Evolutionary conservation across 2,888 invertebrate genomes (phyloP), one percentile per base, ranked within the genome.

Genomic region (Phyllotreta striolata): DNA sequence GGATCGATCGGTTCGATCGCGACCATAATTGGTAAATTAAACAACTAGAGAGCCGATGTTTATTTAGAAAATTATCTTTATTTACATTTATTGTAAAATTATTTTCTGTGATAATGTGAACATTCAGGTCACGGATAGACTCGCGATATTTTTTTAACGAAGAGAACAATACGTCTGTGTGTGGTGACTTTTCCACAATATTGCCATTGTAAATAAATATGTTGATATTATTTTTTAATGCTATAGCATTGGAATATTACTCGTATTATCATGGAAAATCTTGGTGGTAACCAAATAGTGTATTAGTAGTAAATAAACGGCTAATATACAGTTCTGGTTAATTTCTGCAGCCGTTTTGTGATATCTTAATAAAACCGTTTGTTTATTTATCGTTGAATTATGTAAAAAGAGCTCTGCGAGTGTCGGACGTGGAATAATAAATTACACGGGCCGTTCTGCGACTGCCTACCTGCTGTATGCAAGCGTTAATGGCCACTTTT

Each of bases 351-450:
- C 24, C 1, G 4, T 1, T 24, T 1, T 24, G 24, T 24, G 24
- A 24, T 24, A 24, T 24, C 63, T 66, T 66, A 66, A 66, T 66
- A 63, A 63, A 13, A 10, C 39, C 61, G 49, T 61, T 55, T 55
- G 54, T 24, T 49, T 63, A 58, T 66, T 66, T 66, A 66, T 63
- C 49, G 12, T 39, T n/a, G 55, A 49, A 59, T 63, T 63, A 61
- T 55, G 58, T 58, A 62, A 62, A 66, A 51, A 51, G 7, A 38
- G 13, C 37, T 58, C 9, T 41, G 34, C 12, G 49, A 54, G 66
- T 66, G 66, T 66, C 55, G 24, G 54, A 63, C 56, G 60, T 54
- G 8, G 59, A 51, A 47, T 46, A 41, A 41, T 41, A 43, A 59
- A 59, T 51, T 14, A 38, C 37, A 51, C 13, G 52, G 24, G 37